Base-by-base conservation (phyloP, 2,797 vertebrate genomes). In the Scolopax bukidnonensis region DNA sequence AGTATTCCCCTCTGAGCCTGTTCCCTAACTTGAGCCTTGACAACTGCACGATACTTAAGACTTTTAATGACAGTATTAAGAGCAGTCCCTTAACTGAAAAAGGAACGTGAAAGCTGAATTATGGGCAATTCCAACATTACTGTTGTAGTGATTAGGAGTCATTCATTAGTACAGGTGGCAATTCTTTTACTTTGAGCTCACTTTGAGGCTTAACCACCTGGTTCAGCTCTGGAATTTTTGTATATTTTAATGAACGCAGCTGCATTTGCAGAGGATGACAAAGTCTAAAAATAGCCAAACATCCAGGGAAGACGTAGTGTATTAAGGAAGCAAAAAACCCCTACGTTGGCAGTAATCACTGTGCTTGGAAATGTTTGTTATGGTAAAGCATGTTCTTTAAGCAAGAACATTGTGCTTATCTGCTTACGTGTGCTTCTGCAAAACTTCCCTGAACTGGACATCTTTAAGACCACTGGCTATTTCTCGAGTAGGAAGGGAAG, bases 271-370 rank as follows among this genome's bases (percentile, higher is more conserved):
- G 84, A 89, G 54, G 78, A 69, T 4, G 2, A 7, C 36, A 61
- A 43, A 7, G 7, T 84, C 63, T 90, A 30, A 91, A 89, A 95
- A 93, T 76, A 95, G 60, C 59, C 51, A 54, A 33, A 73, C 19
- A 61, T 77, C n/a, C 63, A 79, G 86, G 87, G 70, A 89, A 69
- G 81, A 69, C 40, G 36, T 21, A 14, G 2, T 43, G 38, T 84
- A 50, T 32, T 82, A 67, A 84, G 93, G 94, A 96, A 93, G 71
- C 51, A 70, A 96, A 96, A 95, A 50, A 1, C 6, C 11, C 30
- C 28, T 92, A 2, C 59, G 71, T 2, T 89, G 74, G 87, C 95
- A 92, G 36, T 73, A 87, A 32, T 70, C 24, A 4, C 33, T 45
- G 20, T 65, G 81, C 67, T 82, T 93, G 60, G 41, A 92, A 89